Evolutionary conservation across 2,113 vertebrate species (phyloP), one percentile per base, ranked within the genome.

Genomic region (Cinclus cinclus): DNA sequence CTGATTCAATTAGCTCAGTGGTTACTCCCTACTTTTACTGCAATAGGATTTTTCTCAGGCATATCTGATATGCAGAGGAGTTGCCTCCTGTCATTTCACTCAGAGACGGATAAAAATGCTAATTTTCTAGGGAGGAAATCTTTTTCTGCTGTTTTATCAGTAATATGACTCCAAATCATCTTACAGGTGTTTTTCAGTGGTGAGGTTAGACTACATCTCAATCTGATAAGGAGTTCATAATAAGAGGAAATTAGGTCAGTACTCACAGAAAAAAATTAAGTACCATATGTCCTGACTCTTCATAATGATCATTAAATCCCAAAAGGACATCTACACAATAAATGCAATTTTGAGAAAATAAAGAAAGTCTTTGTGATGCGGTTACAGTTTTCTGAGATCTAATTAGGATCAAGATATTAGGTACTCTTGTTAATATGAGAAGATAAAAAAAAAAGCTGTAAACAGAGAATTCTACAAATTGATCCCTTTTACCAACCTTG

Each of bases 161-260:
- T 95, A 92, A 95, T 94, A 93, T 96, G 97, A 97, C 91, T 97
- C 91, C 80, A 94, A 94, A 97, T 97, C 97, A 96, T 95, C 95
- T 97, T 97, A 96, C 97, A 98, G 98, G 97, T 98, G 97, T 97
- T 96, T 91, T 96, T 91, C 88, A 90, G 67, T 88, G 55, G 30
- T 78, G 81, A 80, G 76, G 83, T 89, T 95, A 97, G 96, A 92
- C 92, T 96, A 92, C 94, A 97, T 97, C 97, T 97, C 89, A 79
- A 98, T 98, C 97, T 98, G 97, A 98, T 98, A 98, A 97, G 89
- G 71, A 49, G 70, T 88, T 92, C 95, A 84, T 96, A 94, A 95
- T 98, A 96, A 89, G 69, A 75, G 92, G 81, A 97, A 97, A 95
- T 97, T 97, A 97, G 83, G 83, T 82, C 46, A 96, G 53, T 82